Percentiles rank a stretch among this genome's conserved stretches.
These are phyloP conservation scores for Heteromormyrus szaboi DNA, from an alignment of 2,797 vertebrate genomes.

Conservation along the genomic window DNA sequence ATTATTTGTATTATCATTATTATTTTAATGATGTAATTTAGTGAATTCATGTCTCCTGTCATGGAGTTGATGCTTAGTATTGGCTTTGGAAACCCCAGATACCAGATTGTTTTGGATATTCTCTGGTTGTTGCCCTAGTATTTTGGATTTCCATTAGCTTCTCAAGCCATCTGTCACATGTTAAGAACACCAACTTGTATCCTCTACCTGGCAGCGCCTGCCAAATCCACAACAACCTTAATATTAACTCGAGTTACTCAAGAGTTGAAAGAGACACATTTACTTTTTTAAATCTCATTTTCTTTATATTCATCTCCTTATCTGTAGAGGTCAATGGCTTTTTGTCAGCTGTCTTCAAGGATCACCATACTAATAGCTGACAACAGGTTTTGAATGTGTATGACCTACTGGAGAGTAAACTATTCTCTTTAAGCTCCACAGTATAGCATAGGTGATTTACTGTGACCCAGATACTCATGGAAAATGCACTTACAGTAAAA, in stretches of 20 bases:
- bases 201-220: not conserved
- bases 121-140: not conserved
- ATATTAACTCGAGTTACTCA: not conserved
- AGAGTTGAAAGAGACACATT: not conserved
- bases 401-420: not conserved
- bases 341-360: not conserved
- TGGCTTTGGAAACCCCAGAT: not conserved
- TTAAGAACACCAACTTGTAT: not conserved
- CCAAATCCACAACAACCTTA: not conserved
- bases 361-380: not conserved
- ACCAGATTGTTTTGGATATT: not conserved
- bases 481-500: not conserved
- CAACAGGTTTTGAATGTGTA: not conserved
- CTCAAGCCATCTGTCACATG: not conserved
- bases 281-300: not conserved
- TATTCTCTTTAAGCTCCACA: not conserved
- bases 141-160: not conserved
- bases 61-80: not conserved
- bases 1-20: not conserved
- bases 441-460: not conserved
- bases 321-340: not conserved
- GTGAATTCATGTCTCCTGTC: not conserved
- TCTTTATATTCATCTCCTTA: not conserved
- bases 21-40: not conserved
- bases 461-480: not conserved